Conservation (phyloP, 2,113 vertebrate species). For the Scomber colias region DNA sequence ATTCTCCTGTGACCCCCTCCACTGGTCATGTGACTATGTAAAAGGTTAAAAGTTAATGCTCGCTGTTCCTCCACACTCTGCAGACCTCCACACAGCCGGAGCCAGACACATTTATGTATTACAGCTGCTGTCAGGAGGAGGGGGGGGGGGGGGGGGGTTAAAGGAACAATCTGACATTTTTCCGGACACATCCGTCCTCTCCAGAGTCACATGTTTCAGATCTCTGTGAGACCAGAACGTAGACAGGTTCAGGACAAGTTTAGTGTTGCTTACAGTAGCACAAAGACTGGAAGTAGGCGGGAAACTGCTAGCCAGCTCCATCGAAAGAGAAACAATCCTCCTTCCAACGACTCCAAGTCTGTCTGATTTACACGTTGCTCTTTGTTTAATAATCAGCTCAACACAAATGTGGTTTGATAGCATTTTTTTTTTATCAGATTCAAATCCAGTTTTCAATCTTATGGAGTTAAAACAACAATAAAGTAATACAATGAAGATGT, state of each 20-base stretch:
- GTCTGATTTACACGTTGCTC: too few species aligned
- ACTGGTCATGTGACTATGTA: conserved; percentile 71
- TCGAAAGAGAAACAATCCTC: too few species aligned
- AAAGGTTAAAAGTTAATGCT: conserved; percentile 52
- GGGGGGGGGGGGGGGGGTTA: conserved; percentile 42
- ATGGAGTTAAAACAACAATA: too few species aligned
- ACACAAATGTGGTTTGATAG: too few species aligned
- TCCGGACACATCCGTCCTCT: neutral
- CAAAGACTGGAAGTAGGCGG: neutral
- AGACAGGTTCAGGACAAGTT: neutral
- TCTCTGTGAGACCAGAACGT: neutral
- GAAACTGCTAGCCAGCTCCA: too few species aligned
- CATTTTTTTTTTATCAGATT: too few species aligned
- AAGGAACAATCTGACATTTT: conserved; percentile 27
- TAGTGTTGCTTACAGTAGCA: neutral
- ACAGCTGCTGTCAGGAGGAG: conserved; percentile 5
- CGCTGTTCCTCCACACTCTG: conserved; percentile 12
- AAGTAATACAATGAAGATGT: too few species aligned
- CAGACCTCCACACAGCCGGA: conserved; percentile 36
- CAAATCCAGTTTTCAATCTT: too few species aligned
- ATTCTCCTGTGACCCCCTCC: conserved; percentile 64
- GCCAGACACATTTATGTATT: conserved; percentile 18
- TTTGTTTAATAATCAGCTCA: too few species aligned
- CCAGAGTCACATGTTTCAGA: neutral
- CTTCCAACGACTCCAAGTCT: too few species aligned